These are phyloP conservation scores for Metridium senile DNA, from an alignment of 92 coral and sea anemone genomes.

Conservation along the genomic window DNA sequence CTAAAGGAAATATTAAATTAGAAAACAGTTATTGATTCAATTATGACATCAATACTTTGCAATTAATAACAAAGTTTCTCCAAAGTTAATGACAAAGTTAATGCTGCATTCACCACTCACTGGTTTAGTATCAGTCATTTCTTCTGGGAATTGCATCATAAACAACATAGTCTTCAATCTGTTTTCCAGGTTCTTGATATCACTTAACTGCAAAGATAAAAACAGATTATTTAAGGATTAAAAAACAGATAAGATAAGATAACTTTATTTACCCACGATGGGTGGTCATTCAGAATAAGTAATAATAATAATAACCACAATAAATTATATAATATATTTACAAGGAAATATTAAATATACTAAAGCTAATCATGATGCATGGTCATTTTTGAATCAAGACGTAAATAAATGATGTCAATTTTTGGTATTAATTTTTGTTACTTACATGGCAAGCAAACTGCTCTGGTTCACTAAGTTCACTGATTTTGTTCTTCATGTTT, in stretches of 20 bases:
- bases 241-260: too few relatives aligned
- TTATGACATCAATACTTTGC: too few relatives aligned
- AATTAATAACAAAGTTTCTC: neutral
- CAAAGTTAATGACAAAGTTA: neutral
- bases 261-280: too few relatives aligned
- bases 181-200: slow-evolving; percentile 86
- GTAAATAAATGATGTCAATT: too few relatives aligned
- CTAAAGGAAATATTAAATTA: slow-evolving; percentile 11
- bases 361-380: too few relatives aligned
- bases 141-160: slow-evolving; percentile 90
- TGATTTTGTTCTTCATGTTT: slow-evolving; percentile 77
- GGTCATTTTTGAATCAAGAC: too few relatives aligned
- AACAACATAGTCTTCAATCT: slow-evolving; percentile 83
- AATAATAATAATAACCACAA: neutral
- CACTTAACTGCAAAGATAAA: slow-evolving; percentile 85
- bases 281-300: too few relatives aligned
- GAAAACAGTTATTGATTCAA: neutral
- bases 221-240: too few relatives aligned
- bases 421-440: too few relatives aligned
- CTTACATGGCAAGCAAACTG: slow-evolving; percentile 91
- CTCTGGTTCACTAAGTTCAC: slow-evolving; percentile 93
- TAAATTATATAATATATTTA: too few relatives aligned
- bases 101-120: slow-evolving; percentile 73
- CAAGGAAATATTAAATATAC: too few relatives aligned
- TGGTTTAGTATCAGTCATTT: slow-evolving; percentile 93